Base-by-base conservation (phyloP, 64 coral and sea anemone genomes). In the Acropora yongei region DNA sequence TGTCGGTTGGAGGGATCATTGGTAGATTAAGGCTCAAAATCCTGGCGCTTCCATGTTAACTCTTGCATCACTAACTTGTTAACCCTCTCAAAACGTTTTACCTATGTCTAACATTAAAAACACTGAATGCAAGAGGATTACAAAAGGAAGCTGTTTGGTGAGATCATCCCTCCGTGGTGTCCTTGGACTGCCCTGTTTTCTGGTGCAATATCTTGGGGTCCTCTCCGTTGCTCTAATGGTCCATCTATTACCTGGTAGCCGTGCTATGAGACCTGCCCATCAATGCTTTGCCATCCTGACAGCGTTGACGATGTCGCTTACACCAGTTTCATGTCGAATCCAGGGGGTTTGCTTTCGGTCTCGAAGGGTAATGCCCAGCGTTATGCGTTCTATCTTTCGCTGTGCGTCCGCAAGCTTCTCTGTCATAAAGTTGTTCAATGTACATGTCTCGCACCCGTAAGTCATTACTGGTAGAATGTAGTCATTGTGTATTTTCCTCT, bases 401-500 rank as follows among this genome's bases (percentile, higher is more conserved):
- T 66, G 61, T 6, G 61, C 61, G 51, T 43, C 61, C 61, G 51
- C 61, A 43, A 83, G 80, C 80, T 61, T 83, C 9, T 83, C 61
- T 8, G n/a, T 83, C 80, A 83, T 83, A 65, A 19, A 1, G n/a
- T 65, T 83, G 51, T 57, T 83, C 80, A 83, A 30, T 0, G 30
- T 30, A 0, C 30, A 30, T 83, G 80, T 83, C 61, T 83, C 51
- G 42, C 80, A 83, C 5, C 80, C 80, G n/a, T 83, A 83, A 9
- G 80, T 83, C 80, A 83, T 83, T 57, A 42, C 51, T 83, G 80
- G 80, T 83, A 83, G 40, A 83, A 83, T 65, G 10, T 42, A 80
- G n/a, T 80, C 46, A 12, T 80, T 47, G 20, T 51, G 55, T 83
- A 83, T 30, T 40, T 82, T 82, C 57, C 79, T 82, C 57, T 82